A percentile compares a stretch with the other conserved stretches of the same genome.
Evolutionary conservation across 2,113 vertebrate genomes (phyloP).

Genomic region (Hipposideros armiger): DNA sequence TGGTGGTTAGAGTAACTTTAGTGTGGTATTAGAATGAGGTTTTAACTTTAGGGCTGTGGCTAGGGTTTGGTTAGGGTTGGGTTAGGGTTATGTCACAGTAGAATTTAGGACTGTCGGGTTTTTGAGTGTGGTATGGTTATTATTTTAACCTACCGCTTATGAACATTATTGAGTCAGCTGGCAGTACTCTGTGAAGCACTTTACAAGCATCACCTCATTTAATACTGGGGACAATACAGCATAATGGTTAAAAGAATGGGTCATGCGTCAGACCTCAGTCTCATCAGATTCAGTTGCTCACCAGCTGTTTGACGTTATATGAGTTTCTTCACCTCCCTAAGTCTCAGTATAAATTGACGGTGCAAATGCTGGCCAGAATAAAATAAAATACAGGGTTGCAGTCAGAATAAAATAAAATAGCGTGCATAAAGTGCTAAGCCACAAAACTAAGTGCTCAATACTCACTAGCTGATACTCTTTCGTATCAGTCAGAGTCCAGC

Average conservation of each 20-base stretch:
- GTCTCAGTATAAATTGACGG: neutral
- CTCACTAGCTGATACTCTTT: neutral
- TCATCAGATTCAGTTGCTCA: neutral
- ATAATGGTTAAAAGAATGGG: neutral
- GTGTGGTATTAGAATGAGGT: constrained; percentile 26
- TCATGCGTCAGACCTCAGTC: neutral
- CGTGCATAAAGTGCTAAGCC: neutral
- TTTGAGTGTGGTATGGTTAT: neutral
- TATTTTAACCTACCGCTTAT: neutral
- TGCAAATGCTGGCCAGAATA: neutral
- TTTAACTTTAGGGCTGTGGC: constrained; percentile 39
- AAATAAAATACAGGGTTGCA: neutral
- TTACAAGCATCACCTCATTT: neutral
- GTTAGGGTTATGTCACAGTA: neutral
- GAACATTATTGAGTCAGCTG: neutral
- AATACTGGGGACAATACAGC: rapidly evolving
- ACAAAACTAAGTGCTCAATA: neutral
- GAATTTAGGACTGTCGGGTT: neutral
- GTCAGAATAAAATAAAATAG: neutral
- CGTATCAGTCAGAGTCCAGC: neutral
- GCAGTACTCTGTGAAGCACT: neutral
- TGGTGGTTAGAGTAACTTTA: neutral
- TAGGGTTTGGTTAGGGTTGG: neutral
- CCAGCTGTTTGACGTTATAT: neutral
- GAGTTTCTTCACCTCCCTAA: neutral